Percentiles rank a stretch among this genome's conserved stretches.
Evolutionary conservation across 2,888 invertebrate genomes (phyloP).

Genomic region (Ophion ellenae): DNA sequence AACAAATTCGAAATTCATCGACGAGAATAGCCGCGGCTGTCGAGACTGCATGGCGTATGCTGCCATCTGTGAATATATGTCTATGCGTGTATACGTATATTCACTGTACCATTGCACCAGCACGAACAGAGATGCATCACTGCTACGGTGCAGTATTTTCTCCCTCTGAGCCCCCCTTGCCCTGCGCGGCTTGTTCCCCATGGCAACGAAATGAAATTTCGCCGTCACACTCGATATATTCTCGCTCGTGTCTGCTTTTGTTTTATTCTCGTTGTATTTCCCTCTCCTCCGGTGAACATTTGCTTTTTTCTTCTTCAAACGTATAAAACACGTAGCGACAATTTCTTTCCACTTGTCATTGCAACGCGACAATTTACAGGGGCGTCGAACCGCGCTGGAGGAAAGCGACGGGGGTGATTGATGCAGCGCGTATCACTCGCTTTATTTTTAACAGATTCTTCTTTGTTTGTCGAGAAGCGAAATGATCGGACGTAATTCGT

Average conservation of each 20-base stretch:
- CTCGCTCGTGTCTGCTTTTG: conserved; percentile 35
- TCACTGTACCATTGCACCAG: conserved; percentile 37
- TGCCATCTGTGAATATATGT: conserved; percentile 45
- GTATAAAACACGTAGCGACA: conserved; percentile 12
- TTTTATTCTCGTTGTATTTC: conserved; percentile 42
- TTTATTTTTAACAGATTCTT: neutral
- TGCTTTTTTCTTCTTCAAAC: conserved; percentile 28
- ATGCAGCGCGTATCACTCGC: neutral
- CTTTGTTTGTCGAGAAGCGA: neutral
- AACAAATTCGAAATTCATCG: conserved; percentile 79
- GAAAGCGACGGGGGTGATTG: neutral
- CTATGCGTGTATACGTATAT: conserved; percentile 13
- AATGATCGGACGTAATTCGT: too few relatives aligned
- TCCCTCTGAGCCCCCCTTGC: neutral
- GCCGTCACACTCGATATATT: conserved; percentile 59
- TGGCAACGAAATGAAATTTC: conserved; percentile 61
- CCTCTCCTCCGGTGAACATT: conserved; percentile 37
- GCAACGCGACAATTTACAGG: conserved; percentile 29
- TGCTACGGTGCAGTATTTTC: conserved; percentile 54
- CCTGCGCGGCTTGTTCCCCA: conserved; percentile 2
- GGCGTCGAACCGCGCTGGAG: neutral
- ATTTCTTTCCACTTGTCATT: conserved; percentile 26
- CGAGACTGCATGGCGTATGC: conserved; percentile 55
- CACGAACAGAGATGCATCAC: conserved; percentile 57
- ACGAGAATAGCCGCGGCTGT: conserved; percentile 62